Percentiles rank a stretch among this genome's conserved stretches.
phyloP scores from a whole-genome alignment of 2,797 vertebrate species.

The Poliocrania exsul region DNA sequence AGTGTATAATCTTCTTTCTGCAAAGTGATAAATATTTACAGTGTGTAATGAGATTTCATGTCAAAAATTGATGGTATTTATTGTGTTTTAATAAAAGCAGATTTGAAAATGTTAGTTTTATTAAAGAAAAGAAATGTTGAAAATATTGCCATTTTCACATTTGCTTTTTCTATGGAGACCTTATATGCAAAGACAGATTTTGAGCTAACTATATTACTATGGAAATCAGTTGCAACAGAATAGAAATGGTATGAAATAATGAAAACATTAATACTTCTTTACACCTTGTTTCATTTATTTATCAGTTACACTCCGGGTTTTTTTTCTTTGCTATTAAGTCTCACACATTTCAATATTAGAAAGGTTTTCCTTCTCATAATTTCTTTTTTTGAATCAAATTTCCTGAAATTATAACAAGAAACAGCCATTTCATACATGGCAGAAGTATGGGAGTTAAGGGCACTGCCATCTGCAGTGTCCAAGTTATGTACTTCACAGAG shows the following conservation, averaged over 20 bases:
- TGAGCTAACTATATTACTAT: constrained; percentile 83
- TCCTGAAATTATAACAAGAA: constrained; percentile 61
- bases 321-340: background rate
- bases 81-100: constrained; percentile 82
- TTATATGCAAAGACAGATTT: constrained; percentile 80
- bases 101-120: constrained; percentile 80
- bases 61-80: constrained; percentile 83
- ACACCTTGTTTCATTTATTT: constrained; percentile 80
- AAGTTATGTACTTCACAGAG: constrained; percentile 47
- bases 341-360: constrained; percentile 58
- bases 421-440: constrained; percentile 25
- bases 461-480: constrained; percentile 12
- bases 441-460: constrained; percentile 39
- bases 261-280: constrained; percentile 81
- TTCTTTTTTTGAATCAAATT: constrained; percentile 49
- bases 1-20: constrained; percentile 75
- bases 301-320: constrained; percentile 64
- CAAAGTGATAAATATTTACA: constrained; percentile 84
- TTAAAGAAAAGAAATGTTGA: constrained; percentile 80
- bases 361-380: constrained; percentile 38
- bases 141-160: constrained; percentile 80
- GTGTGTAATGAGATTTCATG: constrained; percentile 79
- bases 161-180: constrained; percentile 80
- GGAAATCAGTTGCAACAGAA: constrained; percentile 79
- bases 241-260: constrained; percentile 80